Base-by-base conservation (phyloP, 2,888 invertebrate genomes). In the Epinotia brunnichana region DNA sequence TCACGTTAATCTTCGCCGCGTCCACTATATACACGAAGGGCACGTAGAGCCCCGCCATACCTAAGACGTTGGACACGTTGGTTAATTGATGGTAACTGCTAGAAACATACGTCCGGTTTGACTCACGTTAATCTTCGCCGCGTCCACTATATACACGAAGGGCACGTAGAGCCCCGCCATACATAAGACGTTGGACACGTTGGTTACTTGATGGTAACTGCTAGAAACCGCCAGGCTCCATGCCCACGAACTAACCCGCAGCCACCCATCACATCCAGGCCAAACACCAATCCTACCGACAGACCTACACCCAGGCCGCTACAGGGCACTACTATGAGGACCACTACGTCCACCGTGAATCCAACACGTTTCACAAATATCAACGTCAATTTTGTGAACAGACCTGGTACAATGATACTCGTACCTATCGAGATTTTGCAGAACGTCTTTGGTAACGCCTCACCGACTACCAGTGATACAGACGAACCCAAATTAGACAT, bases 221-320 rank as follows among this genome's bases (percentile, higher is more conserved):
- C n/a, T n/a, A n/a, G n/a, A n/a, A n/a, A n/a, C 15, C 66, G 73
- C n/a, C 70, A 48, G 13, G 57, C 70, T 4, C 70, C 73, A n/a
- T 75, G 75, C 11, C 66, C 59, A 2, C 64, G 48, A 3, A 4
- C 35, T 5, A n/a, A 24, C 13, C 69, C 61, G 3, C 39, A 39
- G 29, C 19, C 48, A 3, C 10, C 51, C 53, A 63, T 9, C 44
- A 56, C 41, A 3, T 24, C 54, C 66, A 39, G 39, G 9, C 21
- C 54, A n/a, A 24, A 4, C 10, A 67, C 44, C 10, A 67, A 17
- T 10, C 19, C 56, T 4, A 54, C 66, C 19, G 39, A 21, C 24
- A 17, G n/a, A 19, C 15, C 61, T 2, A 15, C 19, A 10, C 15
- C 61, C 21, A 21, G 15, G 15, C 17, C 59, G 41, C 2, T 2